These are phyloP conservation scores for Pavo muticus DNA, from an alignment of 2,113 vertebrate species.

Conservation along the genomic window DNA sequence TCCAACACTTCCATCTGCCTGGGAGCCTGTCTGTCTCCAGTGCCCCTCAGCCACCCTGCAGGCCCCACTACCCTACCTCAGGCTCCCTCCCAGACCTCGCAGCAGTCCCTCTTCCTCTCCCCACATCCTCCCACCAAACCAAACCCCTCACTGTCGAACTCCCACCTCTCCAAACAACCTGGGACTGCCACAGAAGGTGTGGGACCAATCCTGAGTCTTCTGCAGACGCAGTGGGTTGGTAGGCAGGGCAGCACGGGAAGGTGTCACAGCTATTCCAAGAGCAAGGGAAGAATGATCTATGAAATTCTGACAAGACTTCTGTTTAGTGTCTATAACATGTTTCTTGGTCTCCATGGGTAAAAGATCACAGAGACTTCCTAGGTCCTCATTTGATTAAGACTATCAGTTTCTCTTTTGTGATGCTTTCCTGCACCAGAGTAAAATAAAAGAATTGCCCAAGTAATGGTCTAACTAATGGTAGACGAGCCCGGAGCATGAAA, in stretches of 20 bases:
- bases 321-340: not conserved
- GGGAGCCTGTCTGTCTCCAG: not conserved
- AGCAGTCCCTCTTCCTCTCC: not conserved
- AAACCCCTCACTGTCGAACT: not conserved
- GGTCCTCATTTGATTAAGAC: not conserved
- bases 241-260: not conserved
- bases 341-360: not conserved
- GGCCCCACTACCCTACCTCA: not conserved
- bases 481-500: not conserved
- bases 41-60: not conserved
- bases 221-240: not conserved
- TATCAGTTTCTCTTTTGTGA: not conserved
- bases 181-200: not conserved
- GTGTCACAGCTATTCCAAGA: not conserved
- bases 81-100: not conserved
- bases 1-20: not conserved
- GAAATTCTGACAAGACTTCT: not conserved
- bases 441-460: not conserved
- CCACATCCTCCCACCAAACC: accelerated
- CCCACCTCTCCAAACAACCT: not conserved
- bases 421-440: not conserved
- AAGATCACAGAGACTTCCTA: not conserved
- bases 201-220: not conserved
- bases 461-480: not conserved
- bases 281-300: not conserved